Conservation (phyloP, 2,113 vertebrate genomes). For the Sylvilagus bachmani region DNA sequence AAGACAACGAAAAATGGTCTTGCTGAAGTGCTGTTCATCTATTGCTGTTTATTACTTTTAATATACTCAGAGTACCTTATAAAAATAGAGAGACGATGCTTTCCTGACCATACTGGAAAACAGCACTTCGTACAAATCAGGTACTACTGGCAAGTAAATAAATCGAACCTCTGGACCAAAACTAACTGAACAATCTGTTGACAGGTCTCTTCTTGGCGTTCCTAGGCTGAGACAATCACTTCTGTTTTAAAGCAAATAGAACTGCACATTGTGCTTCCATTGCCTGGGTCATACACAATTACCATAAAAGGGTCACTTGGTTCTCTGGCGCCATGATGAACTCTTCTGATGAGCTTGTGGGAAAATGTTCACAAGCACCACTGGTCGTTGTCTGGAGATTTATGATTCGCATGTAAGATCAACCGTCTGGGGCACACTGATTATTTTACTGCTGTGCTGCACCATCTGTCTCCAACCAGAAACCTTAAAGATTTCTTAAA, state of each 20-base stretch:
- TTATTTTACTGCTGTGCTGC: slow-evolving; percentile 46
- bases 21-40: slow-evolving; percentile 1
- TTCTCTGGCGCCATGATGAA: slow-evolving; percentile 27
- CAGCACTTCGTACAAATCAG: not conserved
- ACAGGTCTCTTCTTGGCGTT: not conserved
- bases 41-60: slow-evolving; percentile 33
- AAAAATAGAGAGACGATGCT: not conserved
- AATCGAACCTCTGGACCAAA: not conserved
- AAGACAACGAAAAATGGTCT: slow-evolving; percentile 8
- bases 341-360: slow-evolving; percentile 42
- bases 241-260: not conserved
- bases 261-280: not conserved
- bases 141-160: slow-evolving; percentile 39
- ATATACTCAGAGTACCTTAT: slow-evolving; percentile 1
- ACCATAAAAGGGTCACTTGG: not conserved
- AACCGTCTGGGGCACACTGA: slow-evolving; percentile 25
- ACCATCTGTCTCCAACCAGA: slow-evolving; percentile 56
- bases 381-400: slow-evolving; percentile 40
- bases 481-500: slow-evolving; percentile 55
- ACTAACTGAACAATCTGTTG: not conserved
- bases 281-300: not conserved
- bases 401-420: not conserved
- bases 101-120: not conserved
- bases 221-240: not conserved
- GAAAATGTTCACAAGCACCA: slow-evolving; percentile 13